Percentiles rank a stretch among this genome's conserved stretches.
phyloP scores from a whole-genome alignment of 2,888 invertebrate genomes.

The Microctonus brassicae region DNA sequence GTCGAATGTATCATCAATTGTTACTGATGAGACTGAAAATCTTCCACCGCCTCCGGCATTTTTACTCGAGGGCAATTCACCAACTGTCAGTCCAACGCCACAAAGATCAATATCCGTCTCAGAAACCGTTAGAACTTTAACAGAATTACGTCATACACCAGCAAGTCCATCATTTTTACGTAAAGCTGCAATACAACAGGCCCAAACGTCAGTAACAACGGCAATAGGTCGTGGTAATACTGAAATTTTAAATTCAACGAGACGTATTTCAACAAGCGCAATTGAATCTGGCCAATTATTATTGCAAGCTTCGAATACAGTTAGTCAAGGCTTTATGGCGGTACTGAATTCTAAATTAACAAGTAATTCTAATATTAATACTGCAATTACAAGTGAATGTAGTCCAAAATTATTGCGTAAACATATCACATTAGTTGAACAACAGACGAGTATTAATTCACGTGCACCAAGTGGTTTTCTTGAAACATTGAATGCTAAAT shows the following conservation, averaged over 20 bases:
- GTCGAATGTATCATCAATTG: constrained; percentile 43
- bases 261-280: constrained; percentile 41
- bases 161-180: constrained; percentile 85
- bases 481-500: constrained; percentile 85
- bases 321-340: constrained; percentile 79
- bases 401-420: constrained; percentile 65
- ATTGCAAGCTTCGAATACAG: constrained; percentile 70
- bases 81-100: constrained; percentile 61
- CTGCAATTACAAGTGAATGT: constrained; percentile 47
- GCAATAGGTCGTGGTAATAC: constrained; percentile 29
- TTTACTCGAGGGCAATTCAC: constrained; percentile 74
- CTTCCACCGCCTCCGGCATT: constrained; percentile 85
- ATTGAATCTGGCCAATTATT: constrained; percentile 46
- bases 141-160: constrained; percentile 87
- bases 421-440: constrained; percentile 67
- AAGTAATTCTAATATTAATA: constrained; percentile 49
- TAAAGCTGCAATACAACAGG: constrained; percentile 51
- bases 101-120: constrained; percentile 75
- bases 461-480: constrained; percentile 74
- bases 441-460: constrained; percentile 71
- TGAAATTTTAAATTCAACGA: constrained; percentile 37
- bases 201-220: constrained; percentile 21
- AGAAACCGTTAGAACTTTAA: constrained; percentile 88
- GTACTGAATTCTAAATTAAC: constrained; percentile 78
- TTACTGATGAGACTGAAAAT: constrained; percentile 71